Base-by-base conservation (phyloP, 2,888 invertebrate species). In the Pristionchus entomophagus region DNA sequence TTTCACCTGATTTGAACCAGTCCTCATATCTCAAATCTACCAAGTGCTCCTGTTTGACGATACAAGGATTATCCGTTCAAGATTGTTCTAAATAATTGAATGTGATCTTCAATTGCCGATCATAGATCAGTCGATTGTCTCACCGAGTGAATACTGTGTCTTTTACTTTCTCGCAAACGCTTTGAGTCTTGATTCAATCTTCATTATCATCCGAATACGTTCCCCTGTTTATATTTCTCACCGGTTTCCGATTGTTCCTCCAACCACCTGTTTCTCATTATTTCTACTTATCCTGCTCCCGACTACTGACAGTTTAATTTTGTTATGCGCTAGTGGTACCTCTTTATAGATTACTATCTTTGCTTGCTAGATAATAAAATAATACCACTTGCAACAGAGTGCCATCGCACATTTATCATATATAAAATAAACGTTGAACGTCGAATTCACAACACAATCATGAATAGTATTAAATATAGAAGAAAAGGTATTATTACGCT, bases 311-410 rank as follows among this genome's bases (percentile, higher is more conserved):
- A 73, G 10, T 45, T 73, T 41, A 26, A 26, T 73, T 38, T 73
- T 45, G 26, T 45, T 69, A 38, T 65, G 65, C 41, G 41, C 41
- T 73, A 73, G 41, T 45, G 5, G 10, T 45, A 10, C 14, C 4
- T 65, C 35, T 22, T 14, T 56, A 12, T 65, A 29, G 51, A 53
- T 29, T 0, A 73, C 22, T 73, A 19, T 73, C 56, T 17, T 73
- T 73, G n/a, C 73, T 45, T 73, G 41, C 41, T 41, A 73, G 41
- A 41, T 73, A 41, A 73, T 73, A 73, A 45, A 41, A 26, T 26
- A 73, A 35, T 35, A 65, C n/a, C n/a, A n/a, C n/a, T n/a, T n/a
- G n/a, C n/a, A n/a, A n/a, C n/a, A n/a, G n/a, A n/a, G n/a, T n/a
- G n/a, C n/a, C n/a, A n/a, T n/a, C n/a, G n/a, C n/a, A n/a, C n/a